Evolutionary conservation across 2,797 vertebrate species (phyloP).

Genomic region (Mus caroli): DNA sequence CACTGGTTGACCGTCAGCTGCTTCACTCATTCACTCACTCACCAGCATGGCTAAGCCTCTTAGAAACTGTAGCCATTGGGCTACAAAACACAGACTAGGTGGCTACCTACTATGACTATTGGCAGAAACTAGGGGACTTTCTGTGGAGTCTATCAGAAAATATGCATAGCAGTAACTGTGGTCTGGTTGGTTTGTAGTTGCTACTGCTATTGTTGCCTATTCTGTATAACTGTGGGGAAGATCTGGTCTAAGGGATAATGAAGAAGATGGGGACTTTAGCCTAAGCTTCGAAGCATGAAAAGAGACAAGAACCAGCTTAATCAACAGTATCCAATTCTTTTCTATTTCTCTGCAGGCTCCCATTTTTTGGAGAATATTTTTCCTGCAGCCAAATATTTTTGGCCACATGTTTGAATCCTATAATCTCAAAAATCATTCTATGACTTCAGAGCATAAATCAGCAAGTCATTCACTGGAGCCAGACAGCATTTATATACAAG

Average conservation of each 20-base stretch:
- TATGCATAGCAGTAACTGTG: not conserved
- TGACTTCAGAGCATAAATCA: not conserved
- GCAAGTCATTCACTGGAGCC: not conserved
- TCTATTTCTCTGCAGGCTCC: constrained; percentile 28
- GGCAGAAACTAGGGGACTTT: not conserved
- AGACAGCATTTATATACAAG: not conserved
- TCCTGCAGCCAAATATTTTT: constrained; percentile 40
- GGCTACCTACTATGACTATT: not conserved
- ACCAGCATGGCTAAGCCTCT: not conserved
- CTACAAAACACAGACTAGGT: not conserved
- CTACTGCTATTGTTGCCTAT: not conserved
- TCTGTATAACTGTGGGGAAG: not conserved
- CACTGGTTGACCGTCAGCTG: not conserved
- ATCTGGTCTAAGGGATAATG: not conserved
- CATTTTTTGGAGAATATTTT: constrained; percentile 44
- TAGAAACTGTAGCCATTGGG: not conserved
- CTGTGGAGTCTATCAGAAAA: not conserved
- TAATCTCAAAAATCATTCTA: constrained; percentile 50
- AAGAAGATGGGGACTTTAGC: not conserved
- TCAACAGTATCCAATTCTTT: not conserved
- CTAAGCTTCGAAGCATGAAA: constrained; percentile 26
- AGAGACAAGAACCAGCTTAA: not conserved
- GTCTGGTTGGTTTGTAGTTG: not conserved
- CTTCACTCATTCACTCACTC: not conserved
- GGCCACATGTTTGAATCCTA: constrained; percentile 29